Evolutionary conservation across 2,113 vertebrate species (phyloP), one percentile per base, ranked within the genome.

Genomic region (Misgurnus mizolepis): DNA sequence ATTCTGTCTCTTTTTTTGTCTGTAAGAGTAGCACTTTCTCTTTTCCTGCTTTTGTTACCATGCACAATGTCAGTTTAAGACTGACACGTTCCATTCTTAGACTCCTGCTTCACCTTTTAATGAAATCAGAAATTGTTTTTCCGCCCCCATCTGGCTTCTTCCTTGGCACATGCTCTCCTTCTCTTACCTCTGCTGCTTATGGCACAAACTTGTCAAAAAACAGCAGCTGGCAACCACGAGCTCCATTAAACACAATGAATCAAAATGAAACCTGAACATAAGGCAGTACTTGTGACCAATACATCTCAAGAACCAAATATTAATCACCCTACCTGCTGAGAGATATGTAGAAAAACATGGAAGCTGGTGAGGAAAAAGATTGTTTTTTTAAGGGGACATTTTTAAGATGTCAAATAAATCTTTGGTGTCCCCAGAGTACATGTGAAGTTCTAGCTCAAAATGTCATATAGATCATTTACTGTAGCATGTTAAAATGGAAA

Each of bases 41-140:
- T 40, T 72, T 8, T 72, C 49, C 40, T 39, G 10, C 4, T 3
- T 53, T 40, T 56, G 14, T 71, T 18, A 56, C 4, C 50, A 4
- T 12, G 53, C 39, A 14, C 43, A 41, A 27, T 49, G 4, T 76
- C 61, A 50, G 43, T 41, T 55, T 77, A 14, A 53, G 6, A 64
- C 61, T 39, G 61, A 41, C 45, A 41, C 62, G 18, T n/a, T 77
- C 75, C 49, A 77, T 77, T 65, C 64, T 55, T 77, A 67, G 64
- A 40, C 39, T 55, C 27, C 61, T 45, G 66, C 9, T 77, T 77
- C 18, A 8, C 27, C 22, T 76, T 22, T 22, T 68, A 47, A 79
- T 79, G 50, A 34, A 79, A 61, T 56, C 50, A 47, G 66, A 17
- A 72, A 58, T 72, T 41, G 34, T 22, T 55, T 41, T 43, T 53